Evolutionary conservation across 2,888 invertebrate species (phyloP).

Genomic region (Tiphia femorata): DNA sequence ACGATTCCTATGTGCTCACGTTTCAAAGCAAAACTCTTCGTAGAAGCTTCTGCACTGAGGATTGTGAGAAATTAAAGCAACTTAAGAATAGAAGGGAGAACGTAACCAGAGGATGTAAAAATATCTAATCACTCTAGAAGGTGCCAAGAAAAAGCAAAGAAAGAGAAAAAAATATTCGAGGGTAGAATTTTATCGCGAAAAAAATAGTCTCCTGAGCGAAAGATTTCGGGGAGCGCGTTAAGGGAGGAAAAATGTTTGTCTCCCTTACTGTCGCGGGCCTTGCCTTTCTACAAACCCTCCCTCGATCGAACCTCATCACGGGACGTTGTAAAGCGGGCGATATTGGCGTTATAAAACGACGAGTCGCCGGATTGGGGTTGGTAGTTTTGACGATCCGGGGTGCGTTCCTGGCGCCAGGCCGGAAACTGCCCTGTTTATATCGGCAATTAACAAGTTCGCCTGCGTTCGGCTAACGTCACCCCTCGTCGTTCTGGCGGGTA

Average conservation of each 20-base stretch:
- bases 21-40: no score
- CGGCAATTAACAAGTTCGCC: conserved; percentile 59
- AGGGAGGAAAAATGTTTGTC: no score
- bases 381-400: conserved; percentile 24
- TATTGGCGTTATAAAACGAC: conserved; percentile 53
- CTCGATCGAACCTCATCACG: conserved; percentile 24
- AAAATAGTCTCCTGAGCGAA: no score
- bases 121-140: neutral
- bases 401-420: conserved; percentile 33
- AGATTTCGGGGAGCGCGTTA: no score
- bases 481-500: conserved; percentile 28
- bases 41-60: no score
- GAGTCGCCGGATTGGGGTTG: conserved; percentile 13
- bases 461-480: conserved; percentile 32
- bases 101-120: neutral
- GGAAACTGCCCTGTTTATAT: conserved; percentile 58
- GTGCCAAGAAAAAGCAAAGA: neutral
- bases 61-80: no score
- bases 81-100: no score
- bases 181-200: no score
- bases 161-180: no score
- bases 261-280: neutral
- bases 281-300: no score
- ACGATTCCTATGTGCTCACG: no score
- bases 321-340: conserved; percentile 45